Evolutionary conservation across 2,797 vertebrate species (phyloP).

Genomic region (Cercopithecus mitis): DNA sequence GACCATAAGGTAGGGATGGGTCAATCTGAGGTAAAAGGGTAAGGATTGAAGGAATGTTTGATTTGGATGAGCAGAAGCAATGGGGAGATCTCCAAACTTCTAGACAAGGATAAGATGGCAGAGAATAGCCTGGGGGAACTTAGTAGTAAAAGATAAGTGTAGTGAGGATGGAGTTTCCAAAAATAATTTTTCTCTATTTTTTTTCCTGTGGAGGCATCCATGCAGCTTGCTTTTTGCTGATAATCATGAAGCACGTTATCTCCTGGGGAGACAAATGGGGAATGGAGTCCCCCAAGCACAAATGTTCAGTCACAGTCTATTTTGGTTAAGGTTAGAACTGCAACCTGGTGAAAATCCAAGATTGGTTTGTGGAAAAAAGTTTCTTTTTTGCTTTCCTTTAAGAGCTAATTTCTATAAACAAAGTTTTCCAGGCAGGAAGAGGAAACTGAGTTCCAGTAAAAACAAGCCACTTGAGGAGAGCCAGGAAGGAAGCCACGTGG

Average conservation of each 20-base stretch:
- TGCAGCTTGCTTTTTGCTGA: not conserved
- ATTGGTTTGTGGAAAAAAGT: not conserved
- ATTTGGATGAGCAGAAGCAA: not conserved
- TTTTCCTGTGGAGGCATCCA: not conserved
- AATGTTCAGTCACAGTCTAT: not conserved
- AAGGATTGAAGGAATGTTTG: not conserved
- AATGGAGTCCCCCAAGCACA: not conserved
- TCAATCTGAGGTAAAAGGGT: not conserved
- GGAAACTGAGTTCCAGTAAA: slow-evolving; percentile 65
- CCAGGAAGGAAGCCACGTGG: slow-evolving; percentile 41
- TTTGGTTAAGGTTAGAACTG: slow-evolving; percentile 24
- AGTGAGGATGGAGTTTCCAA: not conserved
- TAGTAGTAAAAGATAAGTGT: not conserved
- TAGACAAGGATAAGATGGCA: not conserved
- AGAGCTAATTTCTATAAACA: slow-evolving; percentile 31
- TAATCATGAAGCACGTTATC: not conserved
- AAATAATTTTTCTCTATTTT: not conserved
- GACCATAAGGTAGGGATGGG: not conserved
- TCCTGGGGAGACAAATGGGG: not conserved
- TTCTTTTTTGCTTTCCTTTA: slow-evolving; percentile 25
- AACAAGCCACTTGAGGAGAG: slow-evolving; percentile 64
- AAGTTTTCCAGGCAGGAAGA: slow-evolving; percentile 62
- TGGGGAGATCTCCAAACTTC: not conserved
- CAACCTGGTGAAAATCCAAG: slow-evolving; percentile 57
- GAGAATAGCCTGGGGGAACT: not conserved